Evolutionary conservation across 2,888 invertebrate species (phyloP).

Genomic region (Meliscaeva auricollis): DNA sequence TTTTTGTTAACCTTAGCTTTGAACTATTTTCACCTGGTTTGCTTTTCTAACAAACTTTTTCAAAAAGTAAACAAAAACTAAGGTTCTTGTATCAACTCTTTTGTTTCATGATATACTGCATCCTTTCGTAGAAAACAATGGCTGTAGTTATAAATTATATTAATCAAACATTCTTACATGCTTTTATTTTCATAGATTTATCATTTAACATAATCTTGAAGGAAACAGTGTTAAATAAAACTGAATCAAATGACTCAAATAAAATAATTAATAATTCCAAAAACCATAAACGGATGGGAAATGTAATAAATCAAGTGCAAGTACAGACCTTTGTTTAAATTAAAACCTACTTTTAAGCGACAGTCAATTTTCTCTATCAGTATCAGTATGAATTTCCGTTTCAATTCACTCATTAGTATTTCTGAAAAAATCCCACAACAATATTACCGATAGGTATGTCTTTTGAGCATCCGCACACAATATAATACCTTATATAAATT

Average conservation of each 20-base stretch:
- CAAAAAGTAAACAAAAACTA: too few species aligned
- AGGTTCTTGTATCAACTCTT: not conserved
- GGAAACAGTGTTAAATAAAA: too few species aligned
- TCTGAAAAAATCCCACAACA: slow-evolving; percentile 29
- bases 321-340: not conserved
- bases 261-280: too few species aligned
- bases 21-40: too few species aligned
- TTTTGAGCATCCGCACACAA: slow-evolving; percentile 10
- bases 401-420: slow-evolving; percentile 2
- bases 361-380: not conserved
- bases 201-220: too few species aligned
- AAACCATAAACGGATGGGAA: too few species aligned
- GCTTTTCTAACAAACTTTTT: too few species aligned
- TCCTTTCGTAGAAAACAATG: not conserved
- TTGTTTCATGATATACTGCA: not conserved
- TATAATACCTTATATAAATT: slow-evolving; percentile 9
- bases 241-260: too few species aligned
- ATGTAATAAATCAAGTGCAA: not conserved
- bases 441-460: not conserved
- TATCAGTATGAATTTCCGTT: not conserved
- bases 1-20: too few species aligned
- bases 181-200: too few species aligned
- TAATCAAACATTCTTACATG: too few species aligned
- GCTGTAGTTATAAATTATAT: too few species aligned
- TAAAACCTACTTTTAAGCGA: not conserved